These are phyloP conservation scores for Rotaria macrura DNA, from an alignment of 2,888 invertebrate genomes.

Conservation along the genomic window DNA sequence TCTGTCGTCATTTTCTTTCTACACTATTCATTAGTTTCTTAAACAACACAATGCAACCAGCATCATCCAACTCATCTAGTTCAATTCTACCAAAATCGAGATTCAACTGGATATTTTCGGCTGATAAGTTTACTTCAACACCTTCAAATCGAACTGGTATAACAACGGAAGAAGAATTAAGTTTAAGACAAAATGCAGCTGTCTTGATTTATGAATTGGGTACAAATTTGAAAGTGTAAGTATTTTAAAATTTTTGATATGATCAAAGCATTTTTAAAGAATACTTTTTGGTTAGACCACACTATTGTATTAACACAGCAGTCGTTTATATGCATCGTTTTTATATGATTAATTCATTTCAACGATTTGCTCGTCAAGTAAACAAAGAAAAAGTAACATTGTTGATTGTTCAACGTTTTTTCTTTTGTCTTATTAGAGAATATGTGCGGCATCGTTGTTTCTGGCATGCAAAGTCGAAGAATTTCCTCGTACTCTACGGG, in stretches of 20 bases:
- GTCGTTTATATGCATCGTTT: conserved; percentile 98
- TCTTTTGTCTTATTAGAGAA: conserved; percentile 54
- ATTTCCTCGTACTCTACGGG: conserved; percentile 89
- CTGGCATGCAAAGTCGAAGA: conserved; percentile 96
- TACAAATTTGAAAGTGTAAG: conserved; percentile 23
- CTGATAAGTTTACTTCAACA: conserved; percentile 23
- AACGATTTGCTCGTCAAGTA: conserved; percentile 77
- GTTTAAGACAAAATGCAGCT: conserved; percentile 30
- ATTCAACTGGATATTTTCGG: conserved; percentile 25
- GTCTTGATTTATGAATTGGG: conserved; percentile 32
- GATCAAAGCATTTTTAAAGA: too few relatives aligned
- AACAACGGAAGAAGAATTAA: conserved; percentile 24
- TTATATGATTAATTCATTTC: conserved; percentile 93
- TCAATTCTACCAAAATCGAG: not conserved
- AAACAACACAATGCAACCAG: not conserved
- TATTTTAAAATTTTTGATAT: not conserved
- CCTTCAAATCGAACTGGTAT: conserved; percentile 22
- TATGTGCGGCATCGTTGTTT: conserved; percentile 85
- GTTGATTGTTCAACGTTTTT: not conserved
- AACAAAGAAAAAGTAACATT: conserved; percentile 38
- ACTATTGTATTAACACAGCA: conserved; percentile 80
- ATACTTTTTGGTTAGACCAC: conserved; percentile 35
- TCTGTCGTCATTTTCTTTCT: not conserved
- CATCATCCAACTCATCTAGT: not conserved
- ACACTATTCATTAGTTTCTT: not conserved